Evolutionary conservation across 2,888 invertebrate species (phyloP), one percentile per base, ranked within the genome.

Genomic region (Drosophila rellima): DNA sequence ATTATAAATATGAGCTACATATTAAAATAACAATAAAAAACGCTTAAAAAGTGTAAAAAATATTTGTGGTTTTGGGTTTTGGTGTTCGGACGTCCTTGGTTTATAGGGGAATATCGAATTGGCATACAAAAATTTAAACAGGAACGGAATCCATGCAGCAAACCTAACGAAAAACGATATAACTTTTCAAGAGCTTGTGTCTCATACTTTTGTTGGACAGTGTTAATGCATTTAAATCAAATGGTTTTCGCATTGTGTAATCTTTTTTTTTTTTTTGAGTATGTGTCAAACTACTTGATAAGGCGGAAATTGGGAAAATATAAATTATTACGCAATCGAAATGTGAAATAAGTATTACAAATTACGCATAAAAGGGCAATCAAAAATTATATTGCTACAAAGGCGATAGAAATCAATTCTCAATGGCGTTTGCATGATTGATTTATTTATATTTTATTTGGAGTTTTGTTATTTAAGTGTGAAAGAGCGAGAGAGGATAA

Each of bases 101-200:
- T 61, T 57, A n/a, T 37, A 20, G 31, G 17, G 56, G 35, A 18
- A 26, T 8, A 13, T 17, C 7, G 11, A 29, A 20, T 65, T 50
- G 35, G 45, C 31, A 59, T 66, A 62, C 50, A 66, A 51, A 20
- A 45, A 37, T 45, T 29, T 29, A 54, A 52, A 61, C 15, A 40
- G 26, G 52, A 72, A 64, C 8, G 15, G 59, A 62, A 70, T 48
- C 67, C 89, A 89, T 84, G 88, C 85, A 80, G 63, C 67, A 82
- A 74, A 60, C 56, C 64, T 66, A 54, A 37, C n/a, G 26, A 40
- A 40, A 37, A 63, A 74, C 39, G 45, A 55, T 65, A 60, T 42
- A 57, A 63, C 44, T 72, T 45, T 55, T 48, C 3, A 35, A 37
- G 8, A 47, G 31, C 11, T 50, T 39, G 57, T 69, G 63, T 78